These are phyloP conservation scores for Anas platyrhynchos DNA, from an alignment of 2,113 vertebrate species.

Conservation along the genomic window DNA sequence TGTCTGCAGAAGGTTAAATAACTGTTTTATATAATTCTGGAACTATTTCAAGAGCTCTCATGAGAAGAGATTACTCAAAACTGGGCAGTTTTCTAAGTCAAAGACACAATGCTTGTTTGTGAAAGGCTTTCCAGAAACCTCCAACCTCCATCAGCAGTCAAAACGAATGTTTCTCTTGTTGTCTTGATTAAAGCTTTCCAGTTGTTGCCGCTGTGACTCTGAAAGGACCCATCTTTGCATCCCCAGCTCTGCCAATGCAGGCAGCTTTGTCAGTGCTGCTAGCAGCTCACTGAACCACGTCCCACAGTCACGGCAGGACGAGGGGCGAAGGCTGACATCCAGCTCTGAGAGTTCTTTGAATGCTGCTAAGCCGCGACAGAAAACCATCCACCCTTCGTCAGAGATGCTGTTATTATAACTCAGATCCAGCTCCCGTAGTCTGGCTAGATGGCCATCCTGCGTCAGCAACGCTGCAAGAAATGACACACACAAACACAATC, in stretches of 20 bases:
- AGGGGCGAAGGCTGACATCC: slow-evolving; percentile 84
- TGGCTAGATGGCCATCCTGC: slow-evolving; percentile 71
- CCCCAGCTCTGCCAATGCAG: slow-evolving; percentile 76
- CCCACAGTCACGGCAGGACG: slow-evolving; percentile 56
- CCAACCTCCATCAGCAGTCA: slow-evolving; percentile 62
- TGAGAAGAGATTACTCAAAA: not conserved
- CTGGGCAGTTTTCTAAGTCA: not conserved
- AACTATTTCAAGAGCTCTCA: not conserved
- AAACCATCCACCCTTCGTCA: slow-evolving; percentile 76
- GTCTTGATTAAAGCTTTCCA: slow-evolving; percentile 67
- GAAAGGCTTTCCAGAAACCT: not conserved
- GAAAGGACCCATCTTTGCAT: slow-evolving; percentile 80
- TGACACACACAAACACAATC: not conserved
- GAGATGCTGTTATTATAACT: slow-evolving; percentile 84
- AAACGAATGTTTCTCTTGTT: slow-evolving; percentile 74
- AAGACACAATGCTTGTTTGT: not conserved
- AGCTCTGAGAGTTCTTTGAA: slow-evolving; percentile 81
- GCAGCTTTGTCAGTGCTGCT: slow-evolving; percentile 71
- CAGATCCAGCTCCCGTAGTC: slow-evolving; percentile 80
- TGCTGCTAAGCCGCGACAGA: slow-evolving; percentile 74
- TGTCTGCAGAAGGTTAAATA: not conserved
- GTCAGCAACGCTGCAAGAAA: slow-evolving; percentile 74
- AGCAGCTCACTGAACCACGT: slow-evolving; percentile 82
- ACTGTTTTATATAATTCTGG: not conserved
- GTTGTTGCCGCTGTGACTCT: slow-evolving; percentile 61